Evolutionary conservation across 2,113 vertebrate genomes (phyloP), one percentile per base, ranked within the genome.

Genomic region (Oreochromis niloticus): DNA sequence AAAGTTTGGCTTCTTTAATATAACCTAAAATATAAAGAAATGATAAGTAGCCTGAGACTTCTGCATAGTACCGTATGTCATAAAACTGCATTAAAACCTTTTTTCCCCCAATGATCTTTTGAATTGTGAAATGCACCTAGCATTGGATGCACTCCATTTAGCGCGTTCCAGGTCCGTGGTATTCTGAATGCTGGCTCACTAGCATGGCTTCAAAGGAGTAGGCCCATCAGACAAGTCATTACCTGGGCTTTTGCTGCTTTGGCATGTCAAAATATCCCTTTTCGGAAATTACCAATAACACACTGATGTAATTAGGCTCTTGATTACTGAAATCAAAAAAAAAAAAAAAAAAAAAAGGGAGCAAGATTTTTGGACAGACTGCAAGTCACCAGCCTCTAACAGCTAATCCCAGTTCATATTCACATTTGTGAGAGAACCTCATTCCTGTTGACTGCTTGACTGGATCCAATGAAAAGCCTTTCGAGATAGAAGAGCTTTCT

Each of bases 401-500:
- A 39, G 81, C 57, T 91, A 89, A 94, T 92, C 88, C 85, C 86
- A 68, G 84, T 91, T 87, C 57, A 82, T 57, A 59, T 50, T 43
- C 84, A 85, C 88, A 84, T 82, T 90, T 89, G 85, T 66, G 61
- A 39, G 34, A 66, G 17, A 66, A 66, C 61, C 61, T 66, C 61
- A 82, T 85, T 85, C 80, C 27, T 83, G 56, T 87, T 91, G 78
- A 63, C 85, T 83, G 90, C 87, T 89, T 82, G 84, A 91, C 87
- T 90, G 83, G 50, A 86, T 82, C 27, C 84, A 80, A 48, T 90
- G 57, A 85, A 93, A 56, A 59, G 32, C 34, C 57, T 32, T 27
- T 88, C 6, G 6, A 16, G 24, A 78, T 27, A 3, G 7, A 55
- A 24, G 24, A 24, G 24, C 24, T 24, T 24, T 24, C 24, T 24